Evolutionary conservation across 2,888 invertebrate genomes (phyloP).

Genomic region (Apomyelois bistriatella): DNA sequence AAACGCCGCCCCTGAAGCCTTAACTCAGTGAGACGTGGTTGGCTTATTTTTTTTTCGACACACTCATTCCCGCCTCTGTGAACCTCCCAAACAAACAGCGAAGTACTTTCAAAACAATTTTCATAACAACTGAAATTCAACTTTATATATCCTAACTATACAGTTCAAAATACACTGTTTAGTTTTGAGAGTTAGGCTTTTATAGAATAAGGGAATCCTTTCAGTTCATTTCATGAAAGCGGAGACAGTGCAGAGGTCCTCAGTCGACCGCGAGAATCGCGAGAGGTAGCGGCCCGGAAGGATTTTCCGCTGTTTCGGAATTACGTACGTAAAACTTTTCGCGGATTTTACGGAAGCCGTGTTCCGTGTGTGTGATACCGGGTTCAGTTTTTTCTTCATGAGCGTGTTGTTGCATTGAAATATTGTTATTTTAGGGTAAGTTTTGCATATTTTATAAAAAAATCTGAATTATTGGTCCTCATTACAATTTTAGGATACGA

Average conservation of each 20-base stretch:
- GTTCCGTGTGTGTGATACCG: slow-evolving; percentile 19
- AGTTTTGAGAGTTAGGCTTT: slow-evolving; percentile 34
- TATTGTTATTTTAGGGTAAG: slow-evolving; percentile 2
- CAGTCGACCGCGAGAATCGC: slow-evolving; percentile 77
- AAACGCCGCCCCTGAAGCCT: slow-evolving; percentile 75
- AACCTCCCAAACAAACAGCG: slow-evolving; percentile 79
- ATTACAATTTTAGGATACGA: too few relatives aligned
- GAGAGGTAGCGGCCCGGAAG: slow-evolving; percentile 45
- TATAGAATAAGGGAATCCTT: slow-evolving; percentile 38
- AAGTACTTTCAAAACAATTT: slow-evolving; percentile 74
- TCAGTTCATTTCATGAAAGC: slow-evolving; percentile 77
- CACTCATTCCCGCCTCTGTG: slow-evolving; percentile 79
- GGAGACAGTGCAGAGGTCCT: slow-evolving; percentile 57
- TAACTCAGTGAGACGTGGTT: slow-evolving; percentile 77
- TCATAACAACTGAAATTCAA: slow-evolving; percentile 18
- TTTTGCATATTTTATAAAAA: not conserved
- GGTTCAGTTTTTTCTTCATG: slow-evolving; percentile 10
- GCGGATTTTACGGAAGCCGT: slow-evolving; percentile 24
- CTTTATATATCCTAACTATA: not conserved
- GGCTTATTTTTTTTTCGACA: slow-evolving; percentile 78
- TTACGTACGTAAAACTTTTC: slow-evolving; percentile 63
- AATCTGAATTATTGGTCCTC: too few relatives aligned
- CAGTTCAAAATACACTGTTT: slow-evolving; percentile 20
- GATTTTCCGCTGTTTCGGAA: slow-evolving; percentile 20
- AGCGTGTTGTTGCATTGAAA: not conserved